Conservation (phyloP, 2,113 vertebrate genomes). For the Progne subis region DNA sequence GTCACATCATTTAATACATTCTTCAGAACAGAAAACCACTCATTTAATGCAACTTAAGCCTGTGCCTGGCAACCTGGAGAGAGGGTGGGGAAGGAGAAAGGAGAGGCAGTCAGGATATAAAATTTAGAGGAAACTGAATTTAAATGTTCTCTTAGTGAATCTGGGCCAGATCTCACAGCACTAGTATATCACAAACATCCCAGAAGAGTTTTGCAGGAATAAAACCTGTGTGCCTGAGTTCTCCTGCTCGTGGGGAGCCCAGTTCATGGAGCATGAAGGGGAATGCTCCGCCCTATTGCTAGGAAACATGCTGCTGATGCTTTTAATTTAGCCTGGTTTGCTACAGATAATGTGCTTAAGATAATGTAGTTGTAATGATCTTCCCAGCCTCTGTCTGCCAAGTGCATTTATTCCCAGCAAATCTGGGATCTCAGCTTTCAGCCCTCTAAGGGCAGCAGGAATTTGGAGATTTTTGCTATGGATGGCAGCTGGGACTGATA, state of each 20-base stretch:
- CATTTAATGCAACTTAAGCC: background rate
- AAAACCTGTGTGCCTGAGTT: background rate
- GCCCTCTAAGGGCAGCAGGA: background rate
- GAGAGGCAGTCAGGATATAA: background rate
- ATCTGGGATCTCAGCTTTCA: background rate
- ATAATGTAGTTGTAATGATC: background rate
- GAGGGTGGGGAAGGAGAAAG: constrained; percentile 33
- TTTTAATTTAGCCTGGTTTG: background rate
- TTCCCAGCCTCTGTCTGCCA: background rate
- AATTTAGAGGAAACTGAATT: background rate
- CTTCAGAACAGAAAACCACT: background rate
- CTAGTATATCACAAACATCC: background rate
- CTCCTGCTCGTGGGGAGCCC: background rate
- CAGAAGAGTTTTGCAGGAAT: background rate
- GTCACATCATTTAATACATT: constrained; percentile 20
- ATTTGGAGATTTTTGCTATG: background rate
- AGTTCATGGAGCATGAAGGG: accelerated
- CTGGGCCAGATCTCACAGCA: background rate
- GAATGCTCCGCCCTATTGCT: background rate
- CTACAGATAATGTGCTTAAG: background rate
- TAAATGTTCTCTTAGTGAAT: background rate
- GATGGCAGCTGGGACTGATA: background rate
- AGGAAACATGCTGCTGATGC: background rate
- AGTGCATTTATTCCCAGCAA: background rate
- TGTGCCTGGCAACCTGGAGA: background rate